Conservation (phyloP, 92 coral and sea anemone species). For the Anthopleura xanthogrammica region DNA sequence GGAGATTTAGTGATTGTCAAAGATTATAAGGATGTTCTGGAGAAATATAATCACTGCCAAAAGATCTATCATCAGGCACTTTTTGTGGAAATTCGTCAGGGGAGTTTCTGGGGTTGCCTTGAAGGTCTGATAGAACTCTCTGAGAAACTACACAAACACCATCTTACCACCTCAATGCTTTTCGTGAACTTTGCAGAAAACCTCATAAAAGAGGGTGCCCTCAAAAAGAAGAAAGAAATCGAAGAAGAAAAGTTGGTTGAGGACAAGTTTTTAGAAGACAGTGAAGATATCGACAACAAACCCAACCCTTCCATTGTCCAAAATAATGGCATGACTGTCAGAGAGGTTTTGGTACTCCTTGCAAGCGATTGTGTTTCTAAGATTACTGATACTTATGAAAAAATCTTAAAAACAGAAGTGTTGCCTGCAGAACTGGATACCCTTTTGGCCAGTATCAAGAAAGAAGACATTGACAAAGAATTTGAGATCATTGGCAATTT, state of each 20-base stretch:
- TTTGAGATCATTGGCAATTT: slow-evolving; percentile 37
- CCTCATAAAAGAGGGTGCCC: slow-evolving; percentile 19
- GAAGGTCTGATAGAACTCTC: slow-evolving; percentile 15
- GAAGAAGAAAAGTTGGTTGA: not conserved
- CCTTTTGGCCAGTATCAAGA: slow-evolving; percentile 38
- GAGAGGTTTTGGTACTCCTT: slow-evolving; percentile 27
- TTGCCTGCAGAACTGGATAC: slow-evolving; percentile 31
- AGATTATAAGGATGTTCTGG: not conserved
- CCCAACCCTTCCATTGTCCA: too few species aligned
- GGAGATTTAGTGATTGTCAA: not conserved
- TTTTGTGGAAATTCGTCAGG: slow-evolving; percentile 35
- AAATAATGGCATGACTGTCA: slow-evolving; percentile 8
- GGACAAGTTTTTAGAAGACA: not conserved
- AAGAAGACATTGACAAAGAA: slow-evolving; percentile 51
- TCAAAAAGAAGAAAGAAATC: not conserved
- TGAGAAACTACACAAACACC: slow-evolving; percentile 27
- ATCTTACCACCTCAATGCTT: slow-evolving; percentile 30
- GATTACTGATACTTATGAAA: slow-evolving; percentile 11
- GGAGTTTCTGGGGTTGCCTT: slow-evolving; percentile 69
- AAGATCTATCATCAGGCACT: slow-evolving; percentile 1
- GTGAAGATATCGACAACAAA: not conserved
- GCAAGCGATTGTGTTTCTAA: slow-evolving; percentile 11
- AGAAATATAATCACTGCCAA: not conserved
- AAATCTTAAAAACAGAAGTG: slow-evolving; percentile 28
- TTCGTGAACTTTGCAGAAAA: slow-evolving; percentile 56